Evolutionary conservation across 2,113 vertebrate genomes (phyloP).

Genomic region (Barbus barbus): DNA sequence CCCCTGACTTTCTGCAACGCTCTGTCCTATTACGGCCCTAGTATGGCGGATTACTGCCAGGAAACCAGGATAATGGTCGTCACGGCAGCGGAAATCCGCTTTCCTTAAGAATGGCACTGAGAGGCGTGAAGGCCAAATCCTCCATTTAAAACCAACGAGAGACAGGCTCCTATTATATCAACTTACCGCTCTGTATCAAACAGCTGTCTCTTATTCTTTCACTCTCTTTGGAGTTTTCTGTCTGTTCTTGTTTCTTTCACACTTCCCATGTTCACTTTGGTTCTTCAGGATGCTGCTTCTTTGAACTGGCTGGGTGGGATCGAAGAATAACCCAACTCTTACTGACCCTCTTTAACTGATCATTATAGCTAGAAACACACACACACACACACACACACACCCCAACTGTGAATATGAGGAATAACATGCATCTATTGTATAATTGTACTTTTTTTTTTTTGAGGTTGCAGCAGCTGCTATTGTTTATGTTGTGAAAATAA

Average conservation of each 20-base stretch:
- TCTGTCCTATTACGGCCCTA: constrained; percentile 50
- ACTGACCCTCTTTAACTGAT: neutral
- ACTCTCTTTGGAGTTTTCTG: neutral
- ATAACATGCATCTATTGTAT: neutral
- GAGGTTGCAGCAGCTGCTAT: constrained; percentile 16
- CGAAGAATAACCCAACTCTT: neutral
- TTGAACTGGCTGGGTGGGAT: neutral
- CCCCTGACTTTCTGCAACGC: constrained; percentile 34
- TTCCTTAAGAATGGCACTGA: constrained; percentile 53
- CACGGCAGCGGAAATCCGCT: constrained; percentile 53
- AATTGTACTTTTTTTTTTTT: neutral
- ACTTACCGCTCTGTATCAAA: constrained; percentile 38
- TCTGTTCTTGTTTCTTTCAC: neutral
- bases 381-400: too few species aligned
- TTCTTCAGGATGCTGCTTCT: neutral
- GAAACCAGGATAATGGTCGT: constrained; percentile 57
- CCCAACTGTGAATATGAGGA: neutral
- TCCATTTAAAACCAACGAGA: constrained; percentile 51
- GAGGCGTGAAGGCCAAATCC: constrained; percentile 58
- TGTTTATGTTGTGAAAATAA: constrained; percentile 15
- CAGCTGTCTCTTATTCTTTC: neutral
- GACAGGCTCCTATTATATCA: constrained; percentile 48
- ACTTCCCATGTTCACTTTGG: neutral
- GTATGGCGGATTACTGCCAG: constrained; percentile 51
- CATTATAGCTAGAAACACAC: neutral